Evolutionary conservation across 2,113 vertebrate species (phyloP), one percentile per base, ranked within the genome.

Genomic region (Myiozetetes cayanensis): DNA sequence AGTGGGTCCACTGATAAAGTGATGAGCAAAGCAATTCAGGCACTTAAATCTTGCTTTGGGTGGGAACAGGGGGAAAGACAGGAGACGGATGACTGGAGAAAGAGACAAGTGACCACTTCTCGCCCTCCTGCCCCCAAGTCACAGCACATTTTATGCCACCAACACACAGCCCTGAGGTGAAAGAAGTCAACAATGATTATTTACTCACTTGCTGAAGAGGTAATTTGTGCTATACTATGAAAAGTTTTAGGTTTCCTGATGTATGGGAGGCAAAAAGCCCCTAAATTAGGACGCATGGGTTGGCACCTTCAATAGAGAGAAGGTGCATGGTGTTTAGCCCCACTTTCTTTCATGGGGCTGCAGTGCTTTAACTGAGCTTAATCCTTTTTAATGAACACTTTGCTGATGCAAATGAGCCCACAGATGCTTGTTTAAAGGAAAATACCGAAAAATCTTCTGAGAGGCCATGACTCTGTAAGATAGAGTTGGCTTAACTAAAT

Each of bases 351-450:
- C 56, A 27, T 41, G 80, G 19, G 24, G 50, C 68, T 2, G 0
- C 7, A 55, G 44, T 5, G 1, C 61, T 94, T 94, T 90, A 86
- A 80, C 50, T 2, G 0, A 47, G 59, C 33, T 67, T 95, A 92
- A 94, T 95, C 76, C 76, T 59, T 87, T 92, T 68, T 92, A 95
- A 94, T 89, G 83, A 96, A 87, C 65, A 41, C 61, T 92, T 77
- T 63, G 43, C 33, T 78, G 59, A 90, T 92, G 89, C 68, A 92
- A 90, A 94, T 84, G 56, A 85, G 39, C 73, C 47, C 66, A 31
- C 55, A 76, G 75, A 46, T 49, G 75, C 82, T 71, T 67, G 9
- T 66, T 85, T 89, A 74, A 85, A 93, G 73, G 52, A 89, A 87
- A 96, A 89, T 27, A 71, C 23, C 0, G 2, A 65, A 81, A 83